Conservation (phyloP, 2,113 vertebrate species). For the Theropithecus gelada region DNA sequence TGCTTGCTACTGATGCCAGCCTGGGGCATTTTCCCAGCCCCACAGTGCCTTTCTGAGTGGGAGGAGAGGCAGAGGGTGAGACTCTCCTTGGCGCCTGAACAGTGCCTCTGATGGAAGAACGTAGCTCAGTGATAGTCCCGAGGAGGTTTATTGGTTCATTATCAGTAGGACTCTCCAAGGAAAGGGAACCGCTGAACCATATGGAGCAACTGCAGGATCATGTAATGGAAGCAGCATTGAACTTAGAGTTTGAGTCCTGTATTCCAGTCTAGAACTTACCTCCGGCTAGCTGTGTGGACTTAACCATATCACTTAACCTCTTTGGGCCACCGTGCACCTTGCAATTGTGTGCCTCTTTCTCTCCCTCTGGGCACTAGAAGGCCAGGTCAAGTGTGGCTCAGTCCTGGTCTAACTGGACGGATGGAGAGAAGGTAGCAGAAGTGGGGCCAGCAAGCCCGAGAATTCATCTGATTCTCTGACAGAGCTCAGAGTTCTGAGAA, state of each 20-base stretch:
- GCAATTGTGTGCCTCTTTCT: not conserved
- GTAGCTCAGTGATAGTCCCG: not conserved
- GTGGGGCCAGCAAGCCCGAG: not conserved
- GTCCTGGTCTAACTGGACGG: too few species aligned
- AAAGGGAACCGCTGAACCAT: not conserved
- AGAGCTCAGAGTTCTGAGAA: not conserved
- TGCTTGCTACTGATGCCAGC: not conserved
- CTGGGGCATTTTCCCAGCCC: not conserved
- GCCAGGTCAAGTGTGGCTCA: not conserved
- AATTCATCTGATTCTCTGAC: not conserved
- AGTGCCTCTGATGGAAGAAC: not conserved
- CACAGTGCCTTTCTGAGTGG: not conserved
- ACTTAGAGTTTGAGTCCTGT: not conserved
- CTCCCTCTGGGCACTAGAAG: not conserved
- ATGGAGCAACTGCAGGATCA: not conserved
- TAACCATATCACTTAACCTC: not conserved
- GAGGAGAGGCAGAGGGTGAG: not conserved
- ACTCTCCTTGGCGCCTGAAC: not conserved
- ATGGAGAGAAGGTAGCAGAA: too few species aligned
- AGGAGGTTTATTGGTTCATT: not conserved
- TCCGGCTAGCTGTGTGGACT: not conserved
- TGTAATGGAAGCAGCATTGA: not conserved
- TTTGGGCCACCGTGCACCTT: not conserved
- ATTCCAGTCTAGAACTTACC: not conserved
- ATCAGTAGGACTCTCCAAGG: not conserved